Conservation (phyloP, 1,140 invertebrate species). For the Batillaria attramentaria region DNA sequence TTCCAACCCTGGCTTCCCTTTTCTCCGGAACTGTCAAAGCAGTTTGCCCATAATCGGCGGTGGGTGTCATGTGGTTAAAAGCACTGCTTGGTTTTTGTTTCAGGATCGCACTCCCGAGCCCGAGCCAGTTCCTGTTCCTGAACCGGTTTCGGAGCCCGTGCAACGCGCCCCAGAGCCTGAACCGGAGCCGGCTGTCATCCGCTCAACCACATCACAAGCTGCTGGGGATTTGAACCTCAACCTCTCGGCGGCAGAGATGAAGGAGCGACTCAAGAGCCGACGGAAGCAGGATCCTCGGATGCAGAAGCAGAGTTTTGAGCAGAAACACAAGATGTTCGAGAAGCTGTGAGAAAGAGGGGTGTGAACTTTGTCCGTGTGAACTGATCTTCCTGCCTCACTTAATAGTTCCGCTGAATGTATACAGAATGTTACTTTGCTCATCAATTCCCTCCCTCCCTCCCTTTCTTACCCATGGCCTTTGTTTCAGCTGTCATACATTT, state of each 20-base stretch:
- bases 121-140: not conserved
- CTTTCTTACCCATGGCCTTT: too few relatives aligned
- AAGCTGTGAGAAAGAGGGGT: slow-evolving; percentile 47
- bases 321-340: slow-evolving; percentile 62
- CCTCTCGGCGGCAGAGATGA: slow-evolving; percentile 64
- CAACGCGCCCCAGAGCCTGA: not conserved
- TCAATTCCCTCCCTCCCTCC: not conserved
- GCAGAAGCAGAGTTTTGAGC: slow-evolving; percentile 55
- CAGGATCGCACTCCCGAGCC: too few relatives aligned
- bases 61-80: too few relatives aligned
- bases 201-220: slow-evolving; percentile 17
- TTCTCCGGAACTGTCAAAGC: too few relatives aligned
- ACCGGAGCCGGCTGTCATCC: slow-evolving; percentile 7
- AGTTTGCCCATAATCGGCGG: too few relatives aligned
- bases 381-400: not conserved
- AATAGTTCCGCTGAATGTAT: not conserved
- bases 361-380: not conserved
- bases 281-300: slow-evolving; percentile 58
- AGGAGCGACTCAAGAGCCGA: slow-evolving; percentile 53
- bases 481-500: too few relatives aligned
- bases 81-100: too few relatives aligned
- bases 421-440: not conserved
- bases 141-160: not conserved
- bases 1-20: too few relatives aligned
- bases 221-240: slow-evolving; percentile 43